phyloP scores from a whole-genome alignment of 2,113 vertebrate species.

The Dromas ardeola region DNA sequence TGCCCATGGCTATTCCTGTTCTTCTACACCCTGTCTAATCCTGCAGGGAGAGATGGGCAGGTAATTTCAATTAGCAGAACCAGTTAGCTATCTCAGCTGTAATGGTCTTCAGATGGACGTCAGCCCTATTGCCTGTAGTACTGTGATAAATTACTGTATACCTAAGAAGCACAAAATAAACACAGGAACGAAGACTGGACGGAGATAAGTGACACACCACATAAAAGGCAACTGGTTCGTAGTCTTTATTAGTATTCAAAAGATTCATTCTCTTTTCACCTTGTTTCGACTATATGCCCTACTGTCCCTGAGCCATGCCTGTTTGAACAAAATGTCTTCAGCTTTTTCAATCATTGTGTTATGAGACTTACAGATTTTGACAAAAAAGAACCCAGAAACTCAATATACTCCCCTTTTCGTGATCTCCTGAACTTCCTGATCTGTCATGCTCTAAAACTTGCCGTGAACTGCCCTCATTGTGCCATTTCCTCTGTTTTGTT shows the following conservation, averaged over 20 bases:
- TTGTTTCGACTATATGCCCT: not conserved
- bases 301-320: not conserved
- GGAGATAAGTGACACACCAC: not conserved
- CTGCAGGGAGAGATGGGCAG: not conserved
- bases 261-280: not conserved
- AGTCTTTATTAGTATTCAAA: not conserved
- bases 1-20: not conserved
- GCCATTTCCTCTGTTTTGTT: constrained; percentile 50
- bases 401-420: not conserved
- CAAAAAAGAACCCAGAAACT: not conserved
- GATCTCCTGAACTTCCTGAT: constrained; percentile 24
- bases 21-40: not conserved
- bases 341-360: not conserved
- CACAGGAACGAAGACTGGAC: not conserved
- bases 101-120: not conserved
- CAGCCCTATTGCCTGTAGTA: not conserved
- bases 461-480: constrained; percentile 37
- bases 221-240: not conserved
- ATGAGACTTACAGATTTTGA: not conserved
- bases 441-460: not conserved
- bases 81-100: not conserved
- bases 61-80: not conserved
- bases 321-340: accelerated
- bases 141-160: not conserved
- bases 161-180: not conserved